phyloP scores from a whole-genome alignment of 64 coral and sea anemone genomes.

The Stichodactyla helianthus region DNA sequence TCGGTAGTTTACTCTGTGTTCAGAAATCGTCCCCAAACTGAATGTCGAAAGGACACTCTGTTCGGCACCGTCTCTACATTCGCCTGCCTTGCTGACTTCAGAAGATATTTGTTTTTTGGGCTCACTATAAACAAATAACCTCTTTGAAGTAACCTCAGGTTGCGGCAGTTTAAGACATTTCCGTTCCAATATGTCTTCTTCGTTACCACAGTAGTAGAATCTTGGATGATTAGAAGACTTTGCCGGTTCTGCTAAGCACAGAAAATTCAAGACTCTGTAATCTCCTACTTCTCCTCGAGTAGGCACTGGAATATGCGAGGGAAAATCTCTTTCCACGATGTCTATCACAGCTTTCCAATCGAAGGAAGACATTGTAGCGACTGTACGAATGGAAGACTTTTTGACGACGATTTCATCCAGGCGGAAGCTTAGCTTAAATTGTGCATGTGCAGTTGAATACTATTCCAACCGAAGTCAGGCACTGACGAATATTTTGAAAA shows the following conservation, averaged over 20 bases:
- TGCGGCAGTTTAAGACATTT: not conserved
- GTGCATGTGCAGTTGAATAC: too few relatives aligned
- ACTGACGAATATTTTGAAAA: too few relatives aligned
- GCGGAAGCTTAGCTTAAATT: not conserved
- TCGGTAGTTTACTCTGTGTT: not conserved
- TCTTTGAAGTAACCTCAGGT: not conserved
- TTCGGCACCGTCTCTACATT: not conserved
- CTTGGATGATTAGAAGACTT: not conserved
- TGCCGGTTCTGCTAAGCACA: not conserved
- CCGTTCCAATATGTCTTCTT: not conserved
- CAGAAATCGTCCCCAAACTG: not conserved
- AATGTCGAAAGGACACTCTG: not conserved
- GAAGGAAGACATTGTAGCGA: not conserved
- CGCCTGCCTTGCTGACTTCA: not conserved
- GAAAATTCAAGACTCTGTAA: not conserved
- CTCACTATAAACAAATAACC: not conserved
- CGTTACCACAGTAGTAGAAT: not conserved
- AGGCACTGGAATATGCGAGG: not conserved
- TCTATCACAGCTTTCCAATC: not conserved
- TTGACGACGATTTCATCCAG: not conserved
- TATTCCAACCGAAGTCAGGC: too few relatives aligned
- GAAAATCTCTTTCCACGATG: not conserved
- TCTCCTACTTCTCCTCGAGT: not conserved
- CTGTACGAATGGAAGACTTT: not conserved
- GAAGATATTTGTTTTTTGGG: not conserved